Base-by-base conservation (phyloP, 2,888 invertebrate genomes). In the Caradrina clavipalpis region DNA sequence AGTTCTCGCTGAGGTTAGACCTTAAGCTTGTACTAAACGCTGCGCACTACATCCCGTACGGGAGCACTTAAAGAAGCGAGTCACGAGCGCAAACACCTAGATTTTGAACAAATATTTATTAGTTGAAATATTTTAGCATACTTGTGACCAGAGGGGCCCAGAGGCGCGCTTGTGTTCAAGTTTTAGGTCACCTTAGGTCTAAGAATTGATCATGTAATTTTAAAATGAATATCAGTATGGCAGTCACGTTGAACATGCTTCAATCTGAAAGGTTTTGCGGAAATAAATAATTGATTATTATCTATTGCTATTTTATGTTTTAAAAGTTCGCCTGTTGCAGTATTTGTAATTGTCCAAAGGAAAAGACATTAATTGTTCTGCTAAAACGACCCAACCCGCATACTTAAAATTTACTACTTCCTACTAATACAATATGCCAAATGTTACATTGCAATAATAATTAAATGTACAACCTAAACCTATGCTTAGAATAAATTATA, bases 51-150 rank as follows among this genome's bases (percentile, higher is more conserved):
- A 65, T 49, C 54, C 11, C 21, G 49, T 45, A 17, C 42, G 51
- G 62, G 39, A 56, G 65, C 70, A 69, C 59, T 80, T 65, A 81
- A 51, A 80, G 45, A 54, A 62, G 50, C 77, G 13, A 69, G 70
- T 21, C 77, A 78, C 81, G 81, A 59, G 59, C 51, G 49, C 70
- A 50, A 80, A 61, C 71, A 80, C 62, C 58, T 53, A 65, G 58
- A 69, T 69, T 62, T 45, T 4, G 62, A 50, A 80, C 77, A 76
- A 80, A 77, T 76, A 76, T 80, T 69, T 55, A 54, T 54, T 60
- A 39, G 58, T 65, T 59, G 49, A 65, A 67, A 60, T 63, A 68
- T 57, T 76, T 80, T 47, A 55, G 54, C 51, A 74, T 69, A 62
- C 19, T 47, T 47, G 45, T 60, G 49, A 47, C 51, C 39, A 65